Evolutionary conservation across 2,113 vertebrate species (phyloP).

Genomic region (Microtus richardsoni): DNA sequence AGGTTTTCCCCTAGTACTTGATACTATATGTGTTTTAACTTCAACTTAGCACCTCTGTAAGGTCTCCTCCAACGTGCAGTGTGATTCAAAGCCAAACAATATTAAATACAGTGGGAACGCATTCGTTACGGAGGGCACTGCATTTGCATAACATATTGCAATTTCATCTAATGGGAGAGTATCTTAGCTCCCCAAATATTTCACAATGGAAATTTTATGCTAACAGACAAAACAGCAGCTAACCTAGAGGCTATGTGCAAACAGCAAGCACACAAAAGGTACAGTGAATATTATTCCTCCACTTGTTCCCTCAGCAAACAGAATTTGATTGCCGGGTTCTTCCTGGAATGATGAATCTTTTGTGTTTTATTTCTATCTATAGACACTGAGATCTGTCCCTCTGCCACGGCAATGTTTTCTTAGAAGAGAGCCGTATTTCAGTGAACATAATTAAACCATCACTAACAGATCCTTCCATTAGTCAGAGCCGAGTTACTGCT

Average conservation of each 20-base stretch:
- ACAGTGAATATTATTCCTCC: not conserved
- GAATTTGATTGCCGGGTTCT: conserved; percentile 53
- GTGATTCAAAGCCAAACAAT: not conserved
- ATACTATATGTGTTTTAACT: not conserved
- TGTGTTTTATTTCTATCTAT: conserved; percentile 63
- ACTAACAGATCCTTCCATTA: conserved; percentile 63
- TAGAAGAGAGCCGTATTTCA: conserved; percentile 68
- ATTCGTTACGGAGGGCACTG: not conserved
- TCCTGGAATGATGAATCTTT: conserved; percentile 31
- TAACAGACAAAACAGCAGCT: conserved; percentile 9
- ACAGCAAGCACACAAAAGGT: not conserved
- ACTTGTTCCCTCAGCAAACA: conserved; percentile 52
- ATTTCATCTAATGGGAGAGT: conserved; percentile 26
- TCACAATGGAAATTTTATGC: not conserved
- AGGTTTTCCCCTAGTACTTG: conserved; percentile 14
- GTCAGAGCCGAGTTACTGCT: conserved; percentile 62
- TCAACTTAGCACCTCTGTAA: not conserved
- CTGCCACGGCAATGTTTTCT: conserved; percentile 48
- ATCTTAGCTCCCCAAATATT: conserved; percentile 35
- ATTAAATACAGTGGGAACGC: conserved; percentile 33
- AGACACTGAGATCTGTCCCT: conserved; percentile 67
- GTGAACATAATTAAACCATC: conserved; percentile 76
- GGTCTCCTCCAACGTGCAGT: not conserved
- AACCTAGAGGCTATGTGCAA: not conserved
- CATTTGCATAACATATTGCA: not conserved